These are phyloP conservation scores for Bujurquina vittata DNA, from an alignment of 2,113 vertebrate species.

Conservation along the genomic window DNA sequence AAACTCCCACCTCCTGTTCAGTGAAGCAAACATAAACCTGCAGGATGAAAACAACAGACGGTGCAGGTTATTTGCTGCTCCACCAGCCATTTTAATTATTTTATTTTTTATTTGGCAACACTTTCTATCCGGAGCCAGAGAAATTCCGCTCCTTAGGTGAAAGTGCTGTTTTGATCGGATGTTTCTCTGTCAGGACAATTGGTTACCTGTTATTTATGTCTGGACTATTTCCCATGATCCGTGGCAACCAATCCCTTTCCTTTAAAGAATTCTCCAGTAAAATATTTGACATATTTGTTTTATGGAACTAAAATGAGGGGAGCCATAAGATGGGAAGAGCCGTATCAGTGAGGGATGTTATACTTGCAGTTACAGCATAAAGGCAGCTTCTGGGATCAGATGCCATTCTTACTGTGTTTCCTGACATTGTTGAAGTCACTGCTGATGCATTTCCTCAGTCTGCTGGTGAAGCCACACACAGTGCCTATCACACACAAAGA, in stretches of 20 bases:
- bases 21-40: slow-evolving; percentile 8
- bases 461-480: slow-evolving; percentile 23
- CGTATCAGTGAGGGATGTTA: slow-evolving; percentile 3
- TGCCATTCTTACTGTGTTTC: slow-evolving; percentile 59
- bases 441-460: slow-evolving; percentile 66
- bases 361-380: not conserved
- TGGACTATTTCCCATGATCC: not conserved
- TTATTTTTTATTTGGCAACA: not conserved
- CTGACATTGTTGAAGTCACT: slow-evolving; percentile 71
- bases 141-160: not conserved
- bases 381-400: slow-evolving; percentile 37
- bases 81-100: not conserved
- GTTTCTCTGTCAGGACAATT: slow-evolving; percentile 6
- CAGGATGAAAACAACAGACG: slow-evolving; percentile 13
- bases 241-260: not conserved
- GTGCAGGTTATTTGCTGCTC: slow-evolving; percentile 13
- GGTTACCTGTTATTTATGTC: not conserved
- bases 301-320: not conserved
- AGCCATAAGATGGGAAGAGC: not conserved
- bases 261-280: not conserved
- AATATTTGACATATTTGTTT: not conserved
- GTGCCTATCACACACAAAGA: slow-evolving; percentile 22
- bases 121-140: not conserved
- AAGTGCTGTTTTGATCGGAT: not conserved
- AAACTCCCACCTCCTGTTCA: slow-evolving; percentile 33